Evolutionary conservation across 2,888 invertebrate genomes (phyloP).

Genomic region (Meiosimyza decipiens): DNA sequence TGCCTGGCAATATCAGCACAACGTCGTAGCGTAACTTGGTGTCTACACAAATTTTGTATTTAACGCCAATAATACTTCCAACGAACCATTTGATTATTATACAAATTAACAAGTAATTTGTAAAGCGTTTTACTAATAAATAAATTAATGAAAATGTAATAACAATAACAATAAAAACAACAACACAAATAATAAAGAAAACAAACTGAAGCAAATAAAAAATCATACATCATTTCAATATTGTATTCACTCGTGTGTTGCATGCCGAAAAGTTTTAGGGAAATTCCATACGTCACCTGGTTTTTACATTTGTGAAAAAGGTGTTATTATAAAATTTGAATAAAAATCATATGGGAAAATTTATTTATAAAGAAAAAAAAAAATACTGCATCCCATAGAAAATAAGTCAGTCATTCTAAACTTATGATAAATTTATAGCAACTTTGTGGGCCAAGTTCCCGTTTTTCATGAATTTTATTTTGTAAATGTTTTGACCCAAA

Average conservation of each 20-base stretch:
- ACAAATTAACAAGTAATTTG: slow-evolving; percentile 48
- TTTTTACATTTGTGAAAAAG: too few species aligned
- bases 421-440: too few species aligned
- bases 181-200: slow-evolving; percentile 7
- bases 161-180: slow-evolving; percentile 28
- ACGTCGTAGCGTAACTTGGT: slow-evolving; percentile 23
- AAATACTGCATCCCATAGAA: too few species aligned
- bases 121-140: slow-evolving; percentile 42
- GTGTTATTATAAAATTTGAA: too few species aligned
- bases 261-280: slow-evolving; percentile 22
- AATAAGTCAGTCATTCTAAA: too few species aligned
- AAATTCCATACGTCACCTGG: too few species aligned
- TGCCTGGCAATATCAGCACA: not conserved
- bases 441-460: too few species aligned
- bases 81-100: slow-evolving; percentile 42
- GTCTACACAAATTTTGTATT: slow-evolving; percentile 36
- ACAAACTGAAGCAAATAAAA: slow-evolving; percentile 13
- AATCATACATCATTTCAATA: slow-evolving; percentile 22
- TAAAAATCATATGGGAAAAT: too few species aligned
- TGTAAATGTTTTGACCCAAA: too few species aligned
- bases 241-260: slow-evolving; percentile 22
- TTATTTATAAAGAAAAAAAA: too few species aligned
- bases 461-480: too few species aligned
- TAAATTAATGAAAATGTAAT: slow-evolving; percentile 40
- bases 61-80: slow-evolving; percentile 42